Percentiles rank a stretch among this genome's conserved stretches.
phyloP scores from a whole-genome alignment of 2,888 invertebrate genomes.

The Lithophane semibrunnea region DNA sequence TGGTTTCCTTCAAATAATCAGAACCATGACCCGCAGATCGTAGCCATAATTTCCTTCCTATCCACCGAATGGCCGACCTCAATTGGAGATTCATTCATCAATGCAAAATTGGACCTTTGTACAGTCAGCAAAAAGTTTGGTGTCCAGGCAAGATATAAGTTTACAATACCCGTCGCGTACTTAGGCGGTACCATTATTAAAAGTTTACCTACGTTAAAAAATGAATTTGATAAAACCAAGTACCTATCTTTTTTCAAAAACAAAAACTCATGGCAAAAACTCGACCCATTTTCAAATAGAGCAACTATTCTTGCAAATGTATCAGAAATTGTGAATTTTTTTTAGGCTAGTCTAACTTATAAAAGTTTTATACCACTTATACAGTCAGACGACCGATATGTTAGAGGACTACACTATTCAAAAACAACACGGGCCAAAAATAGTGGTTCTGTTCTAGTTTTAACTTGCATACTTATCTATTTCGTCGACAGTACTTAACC shows the following conservation, averaged over 20 bases:
- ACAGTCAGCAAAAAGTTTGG: not conserved
- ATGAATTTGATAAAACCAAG: too few relatives aligned
- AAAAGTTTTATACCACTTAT: not conserved
- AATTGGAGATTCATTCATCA: conserved; percentile 66
- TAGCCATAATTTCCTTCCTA: conserved; percentile 52
- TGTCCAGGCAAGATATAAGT: not conserved
- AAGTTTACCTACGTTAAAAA: not conserved
- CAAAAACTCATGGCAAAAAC: not conserved
- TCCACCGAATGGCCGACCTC: conserved; percentile 44
- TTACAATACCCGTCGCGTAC: not conserved
- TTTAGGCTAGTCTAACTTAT: not conserved
- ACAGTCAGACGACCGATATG: not conserved
- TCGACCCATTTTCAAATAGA: not conserved
- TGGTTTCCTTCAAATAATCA: conserved; percentile 45
- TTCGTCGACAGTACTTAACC: conserved; percentile 40
- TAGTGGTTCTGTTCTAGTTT: not conserved
- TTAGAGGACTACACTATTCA: not conserved
- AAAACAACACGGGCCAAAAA: not conserved
- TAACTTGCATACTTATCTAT: not conserved
- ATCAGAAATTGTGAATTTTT: not conserved
- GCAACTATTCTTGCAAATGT: not conserved
- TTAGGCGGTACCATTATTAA: not conserved
- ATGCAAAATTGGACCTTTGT: conserved; percentile 59
- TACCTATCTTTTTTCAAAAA: not conserved
- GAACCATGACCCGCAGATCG: conserved; percentile 49